Evolutionary conservation across 2,888 invertebrate species (phyloP), one percentile per base, ranked within the genome.

Genomic region (Rhingia campestris): DNA sequence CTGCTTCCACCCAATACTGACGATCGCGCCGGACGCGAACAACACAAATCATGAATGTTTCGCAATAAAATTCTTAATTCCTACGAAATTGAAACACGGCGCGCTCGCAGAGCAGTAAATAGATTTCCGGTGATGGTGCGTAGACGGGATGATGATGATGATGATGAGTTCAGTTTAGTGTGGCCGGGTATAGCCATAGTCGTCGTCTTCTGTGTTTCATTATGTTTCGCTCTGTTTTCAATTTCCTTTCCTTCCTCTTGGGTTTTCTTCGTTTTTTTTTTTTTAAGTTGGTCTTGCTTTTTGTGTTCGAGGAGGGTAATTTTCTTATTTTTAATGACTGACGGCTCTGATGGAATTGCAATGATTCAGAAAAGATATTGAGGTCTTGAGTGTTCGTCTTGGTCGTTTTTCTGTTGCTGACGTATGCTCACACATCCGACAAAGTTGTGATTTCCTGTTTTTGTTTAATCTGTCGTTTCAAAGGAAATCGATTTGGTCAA

Each of bases 71-170:
- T 75, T 74, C 74, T 74, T 74, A 70, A 79, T 84, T 84, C 74
- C 77, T 66, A 80, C 59, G 74, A 84, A 84, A 84, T 84, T 84
- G 74, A 84, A 79, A 84, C 79, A 84, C 79, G 59, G 77, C 66
- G 49, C 47, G 37, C 66, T 54, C 63, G 22, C 43, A 37, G 70
- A 70, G 74, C 79, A 73, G 84, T 74, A 84, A 84, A 84, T 75
- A 80, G 80, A 79, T 84, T 84, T 84, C 84, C 84, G 84, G 84
- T 76, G 84, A 75, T 84, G 74, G 79, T 79, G 84, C 84, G 79
- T 79, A 74, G 61, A 72, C 61, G 56, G 58, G 53, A 53, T 32
- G 51, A 22, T 22, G 22, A 22, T 22, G 56, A 56, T 45, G 66
- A 74, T 75, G 64, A 72, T 58, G 81, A 58, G 74, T 58, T 54